Evolutionary conservation across 2,797 vertebrate genomes (phyloP).

Genomic region (Aulostomus chinensis): DNA sequence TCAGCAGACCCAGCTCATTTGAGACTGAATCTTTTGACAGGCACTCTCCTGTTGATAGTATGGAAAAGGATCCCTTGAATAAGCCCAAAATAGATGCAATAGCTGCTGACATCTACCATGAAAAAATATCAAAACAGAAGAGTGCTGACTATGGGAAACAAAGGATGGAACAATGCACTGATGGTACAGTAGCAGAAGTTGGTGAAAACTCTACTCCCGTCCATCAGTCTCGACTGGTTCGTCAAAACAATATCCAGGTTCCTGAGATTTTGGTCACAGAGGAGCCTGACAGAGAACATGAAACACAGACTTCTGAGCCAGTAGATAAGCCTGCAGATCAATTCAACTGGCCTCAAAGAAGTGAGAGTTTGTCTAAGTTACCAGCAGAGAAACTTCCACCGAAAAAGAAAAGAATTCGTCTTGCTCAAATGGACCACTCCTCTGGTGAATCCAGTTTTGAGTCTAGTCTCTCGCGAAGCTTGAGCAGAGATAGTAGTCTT

Average conservation of each 20-base stretch:
- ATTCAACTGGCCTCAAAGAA: constrained; percentile 97
- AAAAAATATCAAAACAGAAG: constrained; percentile 70
- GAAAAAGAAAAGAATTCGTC: constrained; percentile 96
- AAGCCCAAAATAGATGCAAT: constrained; percentile 75
- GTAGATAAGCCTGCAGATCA: constrained; percentile 87
- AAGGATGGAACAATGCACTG: constrained; percentile 72
- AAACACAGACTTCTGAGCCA: constrained; percentile 81
- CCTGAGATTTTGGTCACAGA: constrained; percentile 98
- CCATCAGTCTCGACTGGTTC: constrained; percentile 89
- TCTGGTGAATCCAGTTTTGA: constrained; percentile 94
- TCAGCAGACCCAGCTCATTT: constrained; percentile 91
- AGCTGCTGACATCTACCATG: constrained; percentile 61
- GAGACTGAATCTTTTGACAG: constrained; percentile 91
- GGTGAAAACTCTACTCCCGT: constrained; percentile 73
- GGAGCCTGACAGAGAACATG: constrained; percentile 92
- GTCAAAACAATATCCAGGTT: constrained; percentile 97
- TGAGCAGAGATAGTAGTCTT: constrained; percentile 95
- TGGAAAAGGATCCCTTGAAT: constrained; percentile 81
- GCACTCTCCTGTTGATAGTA: constrained; percentile 79
- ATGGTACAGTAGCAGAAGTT: constrained; percentile 47
- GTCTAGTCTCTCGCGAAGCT: constrained; percentile 91
- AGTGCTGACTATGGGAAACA: constrained; percentile 61
- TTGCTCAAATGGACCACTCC: constrained; percentile 95
- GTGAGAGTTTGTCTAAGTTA: constrained; percentile 94
- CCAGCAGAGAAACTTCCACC: constrained; percentile 97